Percentiles rank a stretch among this genome's conserved stretches.
phyloP scores from a whole-genome alignment of 2,888 invertebrate genomes.

The Hemithea aestivaria region DNA sequence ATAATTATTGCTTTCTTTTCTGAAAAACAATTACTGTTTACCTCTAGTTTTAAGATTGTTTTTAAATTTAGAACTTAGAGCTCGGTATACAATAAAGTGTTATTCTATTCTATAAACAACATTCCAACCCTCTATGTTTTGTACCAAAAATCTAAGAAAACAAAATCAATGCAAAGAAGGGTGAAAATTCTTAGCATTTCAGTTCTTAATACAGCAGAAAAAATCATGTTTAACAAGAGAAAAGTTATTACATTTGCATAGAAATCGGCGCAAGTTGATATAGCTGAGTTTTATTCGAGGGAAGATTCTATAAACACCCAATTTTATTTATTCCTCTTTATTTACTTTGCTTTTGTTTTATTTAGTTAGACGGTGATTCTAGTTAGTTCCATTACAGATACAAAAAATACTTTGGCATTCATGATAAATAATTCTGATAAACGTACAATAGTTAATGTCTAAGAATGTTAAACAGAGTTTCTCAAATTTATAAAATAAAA shows the following conservation, averaged over 20 bases:
- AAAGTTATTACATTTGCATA: conserved; percentile 69
- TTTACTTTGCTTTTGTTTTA: conserved; percentile 39
- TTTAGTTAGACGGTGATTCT: neutral
- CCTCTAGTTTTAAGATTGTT: too few species aligned
- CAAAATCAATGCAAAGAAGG: conserved; percentile 45
- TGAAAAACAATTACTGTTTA: too few species aligned
- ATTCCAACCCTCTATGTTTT: conserved; percentile 10
- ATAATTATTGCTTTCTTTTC: too few species aligned
- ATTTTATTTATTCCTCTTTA: conserved; percentile 41
- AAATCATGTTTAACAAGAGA: conserved; percentile 57
- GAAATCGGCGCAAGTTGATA: conserved; percentile 53
- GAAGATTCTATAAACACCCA: conserved; percentile 57
- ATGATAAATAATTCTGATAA: too few species aligned
- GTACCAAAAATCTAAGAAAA: conserved; percentile 28
- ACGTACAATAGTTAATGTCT: too few species aligned
- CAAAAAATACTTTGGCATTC: too few species aligned
- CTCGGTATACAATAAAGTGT: too few species aligned
- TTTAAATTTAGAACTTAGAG: too few species aligned
- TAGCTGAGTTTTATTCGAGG: conserved; percentile 56
- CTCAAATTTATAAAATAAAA: too few species aligned
- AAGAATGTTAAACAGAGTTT: too few species aligned
- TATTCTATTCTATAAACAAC: too few species aligned
- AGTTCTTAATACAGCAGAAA: conserved; percentile 49
- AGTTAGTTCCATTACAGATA: too few species aligned
- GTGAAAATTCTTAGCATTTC: conserved; percentile 53